Evolutionary conservation across 2,888 invertebrate species (phyloP).

Genomic region (Papilio gigon): DNA sequence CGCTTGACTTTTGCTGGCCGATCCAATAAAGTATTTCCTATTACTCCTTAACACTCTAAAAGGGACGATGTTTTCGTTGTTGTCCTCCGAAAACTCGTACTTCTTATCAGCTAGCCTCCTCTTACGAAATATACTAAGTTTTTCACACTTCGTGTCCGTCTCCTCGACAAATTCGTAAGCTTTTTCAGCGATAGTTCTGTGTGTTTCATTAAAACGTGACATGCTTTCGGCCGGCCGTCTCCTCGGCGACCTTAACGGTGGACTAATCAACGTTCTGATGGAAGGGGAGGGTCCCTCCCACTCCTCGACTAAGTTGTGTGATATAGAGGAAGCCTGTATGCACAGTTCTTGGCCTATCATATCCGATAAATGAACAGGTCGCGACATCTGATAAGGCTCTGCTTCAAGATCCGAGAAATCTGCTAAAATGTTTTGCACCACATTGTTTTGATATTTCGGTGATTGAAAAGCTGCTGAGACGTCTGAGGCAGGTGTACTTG

Average conservation of each 20-base stretch:
- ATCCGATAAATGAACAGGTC: constrained; percentile 72
- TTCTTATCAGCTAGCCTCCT: constrained; percentile 94
- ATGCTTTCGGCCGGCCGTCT: constrained; percentile 78
- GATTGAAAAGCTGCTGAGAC: constrained; percentile 77
- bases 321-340: constrained; percentile 75
- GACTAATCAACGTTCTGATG: constrained; percentile 76
- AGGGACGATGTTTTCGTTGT: constrained; percentile 85
- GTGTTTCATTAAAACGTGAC: constrained; percentile 79
- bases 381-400: constrained; percentile 75
- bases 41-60: constrained; percentile 84
- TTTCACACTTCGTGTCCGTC: constrained; percentile 90
- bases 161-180: constrained; percentile 94
- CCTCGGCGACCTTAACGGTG: constrained; percentile 74
- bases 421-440: constrained; percentile 83
- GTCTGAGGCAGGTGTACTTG: constrained; percentile 69
- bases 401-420: constrained; percentile 85
- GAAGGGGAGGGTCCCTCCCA: constrained; percentile 80
- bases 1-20: constrained; percentile 61
- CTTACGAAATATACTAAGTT: constrained; percentile 92
- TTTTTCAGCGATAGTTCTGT: constrained; percentile 84
- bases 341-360: constrained; percentile 78
- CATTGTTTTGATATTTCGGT: constrained; percentile 79
- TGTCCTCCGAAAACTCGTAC: constrained; percentile 94
- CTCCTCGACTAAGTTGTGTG: constrained; percentile 77
- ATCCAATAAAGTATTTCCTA: constrained; percentile 77